Evolutionary conservation across 2,113 vertebrate genomes (phyloP), one percentile per base, ranked within the genome.

Genomic region (Stegostoma tigrinum): DNA sequence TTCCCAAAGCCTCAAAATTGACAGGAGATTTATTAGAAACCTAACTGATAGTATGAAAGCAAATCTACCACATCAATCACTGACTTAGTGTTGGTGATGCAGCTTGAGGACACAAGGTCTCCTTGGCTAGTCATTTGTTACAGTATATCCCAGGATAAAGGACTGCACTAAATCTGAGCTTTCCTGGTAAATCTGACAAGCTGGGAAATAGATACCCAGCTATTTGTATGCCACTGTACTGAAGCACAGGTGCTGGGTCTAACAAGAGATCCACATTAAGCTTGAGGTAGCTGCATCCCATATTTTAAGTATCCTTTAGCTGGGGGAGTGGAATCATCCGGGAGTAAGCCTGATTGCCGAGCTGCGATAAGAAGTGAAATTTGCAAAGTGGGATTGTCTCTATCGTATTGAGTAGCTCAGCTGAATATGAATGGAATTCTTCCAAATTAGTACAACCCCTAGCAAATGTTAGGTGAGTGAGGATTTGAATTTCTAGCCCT

Each of bases 41-140:
- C 86, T 89, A 89, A 89, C 86, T 30, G 86, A 48, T 55, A 27
- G 86, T 30, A 89, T 27, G 86, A 89, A 89, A 89, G 86, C 87
- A 90, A 90, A 90, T 90, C 27, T 55, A 64, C 52, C 30, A 1
- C 52, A 90, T 61, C 87, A 52, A 90, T 90, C 87, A 90, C 27
- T 90, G 87, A 90, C 87, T 90, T 90, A 64, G 52, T 61, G 52
- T 61, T 61, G 87, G 48, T 27, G 52, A 90, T 30, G 87, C 27
- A 61, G 52, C 87, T 90, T 61, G 34, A 90, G 52, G 87, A 90
- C 87, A 55, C 1, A 15, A 3, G 48, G 23, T 55, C 52, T 89
- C 24, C 48, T 12, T 89, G 52, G 52, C 15, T 61, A 30, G 30
- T 90, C 52, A 61, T 90, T 89, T 90, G 87, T 90, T 90, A 61